Evolutionary conservation across 2,113 vertebrate species (phyloP).

Genomic region (Corythaixoides concolor): DNA sequence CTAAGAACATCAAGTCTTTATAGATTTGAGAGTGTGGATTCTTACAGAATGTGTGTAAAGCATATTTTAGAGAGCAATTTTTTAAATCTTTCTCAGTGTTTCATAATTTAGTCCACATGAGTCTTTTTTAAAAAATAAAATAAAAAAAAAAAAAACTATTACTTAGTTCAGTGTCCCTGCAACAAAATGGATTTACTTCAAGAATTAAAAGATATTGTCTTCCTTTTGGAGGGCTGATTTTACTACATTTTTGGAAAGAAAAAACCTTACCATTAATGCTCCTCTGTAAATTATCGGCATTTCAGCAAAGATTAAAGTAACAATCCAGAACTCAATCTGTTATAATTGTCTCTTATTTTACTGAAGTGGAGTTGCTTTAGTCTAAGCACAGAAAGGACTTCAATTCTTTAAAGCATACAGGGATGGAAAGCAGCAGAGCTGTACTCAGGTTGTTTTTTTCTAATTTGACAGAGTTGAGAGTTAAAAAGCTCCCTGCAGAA

Average conservation of each 20-base stretch:
- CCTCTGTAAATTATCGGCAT: rapidly evolving
- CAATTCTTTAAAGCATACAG: background rate
- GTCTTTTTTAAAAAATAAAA: background rate
- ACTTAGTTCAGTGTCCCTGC: background rate
- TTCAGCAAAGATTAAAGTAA: background rate
- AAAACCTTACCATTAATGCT: background rate
- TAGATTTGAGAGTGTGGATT: background rate
- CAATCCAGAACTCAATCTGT: background rate
- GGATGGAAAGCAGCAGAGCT: background rate
- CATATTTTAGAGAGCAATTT: background rate
- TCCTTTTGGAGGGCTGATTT: background rate
- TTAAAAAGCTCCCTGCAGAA: background rate
- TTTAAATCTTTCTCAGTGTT: background rate
- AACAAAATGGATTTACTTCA: background rate
- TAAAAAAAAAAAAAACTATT: background rate
- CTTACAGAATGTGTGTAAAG: background rate
- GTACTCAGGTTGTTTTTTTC: background rate
- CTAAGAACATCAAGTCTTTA: background rate
- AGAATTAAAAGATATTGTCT: background rate
- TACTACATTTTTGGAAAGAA: background rate
- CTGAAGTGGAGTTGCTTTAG: background rate
- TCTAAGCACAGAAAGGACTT: background rate
- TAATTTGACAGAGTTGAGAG: background rate
- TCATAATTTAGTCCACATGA: background rate
- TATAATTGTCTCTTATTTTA: background rate